phyloP scores from a whole-genome alignment of 1,140 invertebrate genomes.

The Campoletis sonorensis region DNA sequence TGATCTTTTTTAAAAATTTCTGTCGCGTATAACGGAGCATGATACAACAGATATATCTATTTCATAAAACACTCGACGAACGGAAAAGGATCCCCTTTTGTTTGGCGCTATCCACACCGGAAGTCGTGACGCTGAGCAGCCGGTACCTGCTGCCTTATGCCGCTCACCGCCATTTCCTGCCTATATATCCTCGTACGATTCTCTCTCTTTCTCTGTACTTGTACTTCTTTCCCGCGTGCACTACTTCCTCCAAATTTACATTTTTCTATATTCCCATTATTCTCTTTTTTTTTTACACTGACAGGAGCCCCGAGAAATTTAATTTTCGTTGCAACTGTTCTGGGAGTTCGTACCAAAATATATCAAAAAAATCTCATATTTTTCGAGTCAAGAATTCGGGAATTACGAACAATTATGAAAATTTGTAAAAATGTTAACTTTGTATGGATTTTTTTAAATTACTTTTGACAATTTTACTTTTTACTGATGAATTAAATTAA shows the following conservation, averaged over 20 bases:
- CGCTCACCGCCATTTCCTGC: slow-evolving; percentile 59
- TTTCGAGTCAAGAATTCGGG: too few species aligned
- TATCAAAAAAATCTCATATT: too few species aligned
- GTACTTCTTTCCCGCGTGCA: slow-evolving; percentile 10
- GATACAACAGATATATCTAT: slow-evolving; percentile 47
- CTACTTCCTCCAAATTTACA: slow-evolving; percentile 13
- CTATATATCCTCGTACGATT: slow-evolving; percentile 47
- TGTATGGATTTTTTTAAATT: too few species aligned
- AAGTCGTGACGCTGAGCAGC: slow-evolving; percentile 54
- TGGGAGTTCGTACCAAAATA: too few species aligned
- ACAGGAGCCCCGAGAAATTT: too few species aligned
- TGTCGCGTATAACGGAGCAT: not conserved
- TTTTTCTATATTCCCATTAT: not conserved
- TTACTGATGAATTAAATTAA: too few species aligned
- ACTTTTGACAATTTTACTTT: too few species aligned
- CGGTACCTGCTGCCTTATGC: slow-evolving; percentile 59
- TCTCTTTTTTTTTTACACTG: not conserved
- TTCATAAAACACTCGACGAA: slow-evolving; percentile 51
- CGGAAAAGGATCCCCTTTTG: slow-evolving; percentile 61
- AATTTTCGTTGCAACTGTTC: too few species aligned
- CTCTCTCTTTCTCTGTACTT: not conserved
- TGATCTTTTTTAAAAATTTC: not conserved
- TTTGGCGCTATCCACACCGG: slow-evolving; percentile 66
- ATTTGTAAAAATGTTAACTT: too few species aligned
- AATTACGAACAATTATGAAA: too few species aligned